Evolutionary conservation across 2,888 invertebrate genomes (phyloP).

Genomic region (Ceramica pisi): DNA sequence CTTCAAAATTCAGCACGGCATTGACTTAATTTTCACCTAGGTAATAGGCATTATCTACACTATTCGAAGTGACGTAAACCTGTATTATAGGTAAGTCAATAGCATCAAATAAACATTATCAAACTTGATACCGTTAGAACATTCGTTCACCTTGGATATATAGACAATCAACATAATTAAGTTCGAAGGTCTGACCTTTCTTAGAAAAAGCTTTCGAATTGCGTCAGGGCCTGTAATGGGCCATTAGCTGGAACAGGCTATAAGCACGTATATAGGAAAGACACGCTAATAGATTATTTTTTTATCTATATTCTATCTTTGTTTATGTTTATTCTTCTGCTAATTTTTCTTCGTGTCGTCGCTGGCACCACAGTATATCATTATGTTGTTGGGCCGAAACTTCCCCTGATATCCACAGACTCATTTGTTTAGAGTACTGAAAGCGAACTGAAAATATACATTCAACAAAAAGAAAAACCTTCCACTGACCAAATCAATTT

Average conservation of each 20-base stretch:
- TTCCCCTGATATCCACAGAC: background rate
- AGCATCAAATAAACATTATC: conserved; percentile 34
- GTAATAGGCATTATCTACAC: background rate
- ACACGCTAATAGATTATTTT: background rate
- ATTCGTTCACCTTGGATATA: conserved; percentile 48
- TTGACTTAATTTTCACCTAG: background rate
- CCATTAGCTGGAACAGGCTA: conserved; percentile 8
- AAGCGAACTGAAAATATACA: background rate
- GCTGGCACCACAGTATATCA: background rate
- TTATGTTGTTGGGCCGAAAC: background rate
- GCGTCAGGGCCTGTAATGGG: conserved; percentile 29
- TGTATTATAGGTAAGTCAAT: background rate
- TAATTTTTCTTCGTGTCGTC: background rate
- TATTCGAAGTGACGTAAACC: conserved; percentile 9
- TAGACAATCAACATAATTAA: conserved; percentile 40
- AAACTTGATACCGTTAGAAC: conserved; percentile 6
- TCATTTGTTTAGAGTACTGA: background rate
- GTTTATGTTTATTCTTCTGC: background rate
- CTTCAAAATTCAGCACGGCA: background rate
- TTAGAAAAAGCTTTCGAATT: conserved; percentile 43
- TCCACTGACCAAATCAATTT: no score
- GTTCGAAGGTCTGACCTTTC: conserved; percentile 44
- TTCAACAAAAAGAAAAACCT: no score
- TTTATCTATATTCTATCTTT: background rate
- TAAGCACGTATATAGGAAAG: background rate